Evolutionary conservation across 2,888 invertebrate genomes (phyloP).

Genomic region (Cryptophagus acutangulus): DNA sequence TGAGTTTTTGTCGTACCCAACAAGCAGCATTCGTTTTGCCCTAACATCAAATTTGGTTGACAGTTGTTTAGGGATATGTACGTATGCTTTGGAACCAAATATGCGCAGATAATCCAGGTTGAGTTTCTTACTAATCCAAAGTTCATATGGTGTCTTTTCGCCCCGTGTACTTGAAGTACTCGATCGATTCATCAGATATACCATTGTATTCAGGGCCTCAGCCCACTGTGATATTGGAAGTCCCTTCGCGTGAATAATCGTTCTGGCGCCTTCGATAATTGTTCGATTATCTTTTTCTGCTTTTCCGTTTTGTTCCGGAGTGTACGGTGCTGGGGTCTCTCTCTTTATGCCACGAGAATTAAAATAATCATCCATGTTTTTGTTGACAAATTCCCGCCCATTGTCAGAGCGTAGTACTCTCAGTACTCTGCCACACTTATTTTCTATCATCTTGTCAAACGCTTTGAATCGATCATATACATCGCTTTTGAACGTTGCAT

Average conservation of each 20-base stretch:
- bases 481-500: slow-evolving; percentile 16
- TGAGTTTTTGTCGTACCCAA: slow-evolving; percentile 18
- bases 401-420: slow-evolving; percentile 11
- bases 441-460: slow-evolving; percentile 5
- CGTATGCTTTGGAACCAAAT: slow-evolving; percentile 23
- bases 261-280: slow-evolving; percentile 15
- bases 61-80: slow-evolving; percentile 11
- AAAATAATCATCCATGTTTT: slow-evolving; percentile 8
- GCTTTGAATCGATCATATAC: slow-evolving; percentile 12
- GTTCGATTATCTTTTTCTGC: slow-evolving; percentile 16
- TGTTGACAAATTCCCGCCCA: slow-evolving; percentile 14
- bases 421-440: slow-evolving; percentile 12
- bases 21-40: slow-evolving; percentile 15
- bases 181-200: slow-evolving; percentile 29
- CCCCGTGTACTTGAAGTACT: slow-evolving; percentile 2
- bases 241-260: slow-evolving; percentile 27
- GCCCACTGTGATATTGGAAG: slow-evolving; percentile 36
- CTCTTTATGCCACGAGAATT: slow-evolving; percentile 7
- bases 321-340: slow-evolving; percentile 10
- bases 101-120: slow-evolving; percentile 18
- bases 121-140: slow-evolving; percentile 20
- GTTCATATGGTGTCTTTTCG: slow-evolving; percentile 24
- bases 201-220: slow-evolving; percentile 38
- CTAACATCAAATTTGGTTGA: slow-evolving; percentile 17
- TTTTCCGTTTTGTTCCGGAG: slow-evolving; percentile 14